phyloP scores from a whole-genome alignment of 35 echinoderm and acorn worm species.

The Heliocidaris erythrogramma region DNA sequence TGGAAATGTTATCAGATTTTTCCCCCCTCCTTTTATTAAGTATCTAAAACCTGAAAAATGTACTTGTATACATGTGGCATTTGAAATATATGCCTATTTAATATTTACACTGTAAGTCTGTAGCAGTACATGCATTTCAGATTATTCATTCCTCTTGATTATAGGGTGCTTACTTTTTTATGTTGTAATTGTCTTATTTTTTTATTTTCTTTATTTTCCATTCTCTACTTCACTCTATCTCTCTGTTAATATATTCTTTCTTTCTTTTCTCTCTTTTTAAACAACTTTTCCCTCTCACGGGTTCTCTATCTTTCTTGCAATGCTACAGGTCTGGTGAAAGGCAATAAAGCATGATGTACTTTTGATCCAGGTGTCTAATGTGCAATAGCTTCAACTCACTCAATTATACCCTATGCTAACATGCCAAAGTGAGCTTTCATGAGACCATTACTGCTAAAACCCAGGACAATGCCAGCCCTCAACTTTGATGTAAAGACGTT shows the following conservation, averaged over 20 bases:
- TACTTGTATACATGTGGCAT: too few species aligned
- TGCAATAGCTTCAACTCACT: not conserved
- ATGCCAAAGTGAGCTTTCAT: slow-evolving; percentile 23
- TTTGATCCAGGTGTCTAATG: not conserved
- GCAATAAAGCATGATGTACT: not conserved
- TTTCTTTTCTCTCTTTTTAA: too few species aligned
- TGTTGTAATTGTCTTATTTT: not conserved
- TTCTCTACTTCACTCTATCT: not conserved
- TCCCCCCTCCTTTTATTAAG: too few species aligned
- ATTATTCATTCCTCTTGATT: too few species aligned
- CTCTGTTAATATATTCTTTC: not conserved
- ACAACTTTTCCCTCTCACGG: too few species aligned
- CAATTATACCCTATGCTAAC: not conserved
- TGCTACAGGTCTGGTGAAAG: not conserved
- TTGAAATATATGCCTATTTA: too few species aligned
- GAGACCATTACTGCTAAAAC: slow-evolving; percentile 13
- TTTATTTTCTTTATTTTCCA: not conserved
- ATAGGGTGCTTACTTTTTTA: too few species aligned
- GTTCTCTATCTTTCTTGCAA: not conserved
- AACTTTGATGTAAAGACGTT: slow-evolving; percentile 96
- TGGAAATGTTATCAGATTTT: too few species aligned
- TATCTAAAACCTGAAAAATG: too few species aligned
- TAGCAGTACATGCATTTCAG: too few species aligned
- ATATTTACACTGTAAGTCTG: too few species aligned
- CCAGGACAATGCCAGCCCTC: slow-evolving; percentile 76